phyloP scores from a whole-genome alignment of 2,888 invertebrate species.

The Pycnomerus fuliginosus region DNA sequence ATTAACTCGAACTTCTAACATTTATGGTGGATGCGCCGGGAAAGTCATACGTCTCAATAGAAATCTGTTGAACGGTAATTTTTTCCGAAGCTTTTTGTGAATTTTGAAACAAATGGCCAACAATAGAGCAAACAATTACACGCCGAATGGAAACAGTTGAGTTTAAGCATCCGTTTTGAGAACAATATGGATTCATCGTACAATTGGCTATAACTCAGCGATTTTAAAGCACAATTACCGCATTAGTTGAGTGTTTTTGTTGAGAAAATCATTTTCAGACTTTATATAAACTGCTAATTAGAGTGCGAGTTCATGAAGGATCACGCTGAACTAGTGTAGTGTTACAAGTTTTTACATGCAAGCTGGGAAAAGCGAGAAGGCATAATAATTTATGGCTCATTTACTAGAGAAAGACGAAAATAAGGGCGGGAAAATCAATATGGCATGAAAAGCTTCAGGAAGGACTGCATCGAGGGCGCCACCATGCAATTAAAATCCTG shows the following conservation, averaged over 20 bases:
- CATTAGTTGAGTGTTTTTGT: too few relatives aligned
- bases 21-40: too few relatives aligned
- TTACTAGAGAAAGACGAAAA: constrained; percentile 46
- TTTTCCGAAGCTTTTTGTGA: too few relatives aligned
- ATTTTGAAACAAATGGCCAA: constrained; percentile 9
- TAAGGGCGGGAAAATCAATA: constrained; percentile 52
- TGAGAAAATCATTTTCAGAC: not conserved
- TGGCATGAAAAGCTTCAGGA: constrained; percentile 18
- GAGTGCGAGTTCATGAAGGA: not conserved
- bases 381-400: constrained; percentile 49
- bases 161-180: constrained; percentile 13
- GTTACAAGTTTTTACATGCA: constrained; percentile 9
- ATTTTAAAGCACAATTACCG: constrained; percentile 11
- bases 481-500: constrained; percentile 32
- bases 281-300: not conserved
- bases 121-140: constrained; percentile 18
- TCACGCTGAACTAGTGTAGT: not conserved
- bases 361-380: constrained; percentile 36
- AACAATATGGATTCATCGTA: constrained; percentile 14
- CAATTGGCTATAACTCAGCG: constrained; percentile 15
- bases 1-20: too few relatives aligned
- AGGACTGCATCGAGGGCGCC: constrained; percentile 38
- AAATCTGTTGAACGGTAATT: too few relatives aligned
- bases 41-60: too few relatives aligned
- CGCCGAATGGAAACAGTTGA: constrained; percentile 14